phyloP scores from a whole-genome alignment of 2,888 invertebrate species.

The Dermolepida albohirtum region DNA sequence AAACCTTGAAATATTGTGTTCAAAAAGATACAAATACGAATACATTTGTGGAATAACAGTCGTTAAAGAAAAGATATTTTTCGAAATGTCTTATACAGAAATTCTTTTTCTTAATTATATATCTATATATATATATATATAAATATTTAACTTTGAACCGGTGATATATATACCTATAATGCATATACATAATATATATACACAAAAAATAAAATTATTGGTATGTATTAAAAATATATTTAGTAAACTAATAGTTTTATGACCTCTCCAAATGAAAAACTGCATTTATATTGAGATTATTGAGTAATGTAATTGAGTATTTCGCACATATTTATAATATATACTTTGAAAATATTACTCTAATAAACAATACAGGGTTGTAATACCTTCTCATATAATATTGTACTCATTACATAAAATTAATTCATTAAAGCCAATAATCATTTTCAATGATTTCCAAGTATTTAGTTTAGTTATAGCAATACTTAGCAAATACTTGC shows the following conservation, averaged over 20 bases:
- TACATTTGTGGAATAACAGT: constrained; percentile 24
- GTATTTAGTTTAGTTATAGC: constrained; percentile 40
- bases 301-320: constrained; percentile 39
- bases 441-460: constrained; percentile 9
- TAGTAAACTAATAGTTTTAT: constrained; percentile 22
- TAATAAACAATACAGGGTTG: constrained; percentile 23
- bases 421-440: neutral
- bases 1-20: constrained; percentile 31
- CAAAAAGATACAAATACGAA: constrained; percentile 25
- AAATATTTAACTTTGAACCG: constrained; percentile 44
- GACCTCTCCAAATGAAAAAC: constrained; percentile 21
- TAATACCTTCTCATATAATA: constrained; percentile 25
- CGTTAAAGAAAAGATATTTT: constrained; percentile 51
- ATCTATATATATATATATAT: constrained; percentile 43
- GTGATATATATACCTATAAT: constrained; percentile 44
- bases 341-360: constrained; percentile 6
- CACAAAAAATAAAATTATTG: constrained; percentile 11
- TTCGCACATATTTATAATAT: constrained; percentile 27
- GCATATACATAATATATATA: constrained; percentile 20
- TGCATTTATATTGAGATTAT: constrained; percentile 33
- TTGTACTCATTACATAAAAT: constrained; percentile 13
- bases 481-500: constrained; percentile 48
- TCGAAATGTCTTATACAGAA: constrained; percentile 55
- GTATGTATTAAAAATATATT: constrained; percentile 14
- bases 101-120: constrained; percentile 46